Percentiles rank a stretch among this genome's conserved stretches.
Evolutionary conservation across 2,888 invertebrate species (phyloP).

Genomic region (Diachrysia chrysitis): DNA sequence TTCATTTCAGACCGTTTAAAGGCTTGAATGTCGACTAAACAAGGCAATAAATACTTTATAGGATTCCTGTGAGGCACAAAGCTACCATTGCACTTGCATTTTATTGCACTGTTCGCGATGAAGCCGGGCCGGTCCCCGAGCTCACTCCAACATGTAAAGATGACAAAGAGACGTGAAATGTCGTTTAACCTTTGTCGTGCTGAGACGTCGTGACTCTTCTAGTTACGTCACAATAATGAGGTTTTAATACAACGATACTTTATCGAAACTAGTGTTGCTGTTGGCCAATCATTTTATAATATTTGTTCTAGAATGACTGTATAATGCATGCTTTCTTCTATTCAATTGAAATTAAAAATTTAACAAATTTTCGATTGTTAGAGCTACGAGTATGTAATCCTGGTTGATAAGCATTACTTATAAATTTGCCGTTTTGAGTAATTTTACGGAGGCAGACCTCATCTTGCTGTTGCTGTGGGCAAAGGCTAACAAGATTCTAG

Average conservation of each 20-base stretch:
- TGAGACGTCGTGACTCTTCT: conserved; percentile 50
- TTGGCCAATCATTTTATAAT: conserved; percentile 31
- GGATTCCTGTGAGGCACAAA: conserved; percentile 57
- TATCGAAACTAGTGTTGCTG: conserved; percentile 47
- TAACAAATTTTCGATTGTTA: too few species aligned
- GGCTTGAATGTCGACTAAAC: conserved; percentile 57
- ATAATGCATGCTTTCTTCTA: too few species aligned
- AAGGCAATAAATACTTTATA: conserved; percentile 62
- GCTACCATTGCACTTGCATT: conserved; percentile 52
- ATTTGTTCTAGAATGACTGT: conserved; percentile 10
- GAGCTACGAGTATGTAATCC: too few species aligned
- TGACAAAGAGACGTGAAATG: conserved; percentile 59
- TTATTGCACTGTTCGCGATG: conserved; percentile 53
- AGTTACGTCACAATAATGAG: conserved; percentile 56
- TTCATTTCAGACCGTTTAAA: conserved; percentile 51
- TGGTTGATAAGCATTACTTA: too few species aligned
- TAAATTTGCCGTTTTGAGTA: too few species aligned
- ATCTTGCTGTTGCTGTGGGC: not conserved
- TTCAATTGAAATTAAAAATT: too few species aligned
- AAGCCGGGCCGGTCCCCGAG: conserved; percentile 25
- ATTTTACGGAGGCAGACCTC: not conserved
- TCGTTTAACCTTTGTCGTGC: conserved; percentile 59
- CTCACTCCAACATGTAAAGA: conserved; percentile 47
- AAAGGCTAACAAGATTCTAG: conserved; percentile 4
- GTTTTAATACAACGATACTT: conserved; percentile 54